Conservation (phyloP, 2,888 invertebrate species). For the Amiota mariae region DNA sequence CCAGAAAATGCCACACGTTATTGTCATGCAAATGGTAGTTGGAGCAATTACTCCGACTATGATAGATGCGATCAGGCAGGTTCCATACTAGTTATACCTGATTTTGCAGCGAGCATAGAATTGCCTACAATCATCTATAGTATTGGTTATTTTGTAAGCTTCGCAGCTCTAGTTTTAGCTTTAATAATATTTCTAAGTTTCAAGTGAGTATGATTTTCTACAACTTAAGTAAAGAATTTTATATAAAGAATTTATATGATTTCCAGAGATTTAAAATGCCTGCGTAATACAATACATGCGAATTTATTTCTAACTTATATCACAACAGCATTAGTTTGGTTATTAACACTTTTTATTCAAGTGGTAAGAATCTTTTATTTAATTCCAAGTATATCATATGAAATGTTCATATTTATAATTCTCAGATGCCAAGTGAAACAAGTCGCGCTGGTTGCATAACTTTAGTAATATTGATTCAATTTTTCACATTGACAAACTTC, state of each 20-base stretch:
- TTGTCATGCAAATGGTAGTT: constrained; percentile 84
- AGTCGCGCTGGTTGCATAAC: constrained; percentile 77
- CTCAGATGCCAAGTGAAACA: constrained; percentile 77
- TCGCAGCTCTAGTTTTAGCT: constrained; percentile 86
- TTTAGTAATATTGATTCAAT: constrained; percentile 87
- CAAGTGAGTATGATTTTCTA: constrained; percentile 80
- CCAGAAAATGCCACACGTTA: constrained; percentile 75
- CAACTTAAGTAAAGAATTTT: background rate
- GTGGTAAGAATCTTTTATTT: constrained; percentile 73
- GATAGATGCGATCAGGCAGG: constrained; percentile 78
- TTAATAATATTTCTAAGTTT: constrained; percentile 90
- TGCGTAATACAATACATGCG: constrained; percentile 93
- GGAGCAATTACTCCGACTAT: constrained; percentile 87
- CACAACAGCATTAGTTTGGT: constrained; percentile 90
- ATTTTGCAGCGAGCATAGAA: constrained; percentile 73
- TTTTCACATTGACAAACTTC: constrained; percentile 94
- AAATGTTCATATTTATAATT: background rate
- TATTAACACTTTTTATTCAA: constrained; percentile 85
- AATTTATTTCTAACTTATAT: constrained; percentile 92
- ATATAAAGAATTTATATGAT: background rate
- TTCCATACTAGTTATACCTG: constrained; percentile 76
- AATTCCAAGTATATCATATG: no score
- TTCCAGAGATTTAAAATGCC: constrained; percentile 88
- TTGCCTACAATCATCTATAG: constrained; percentile 86
- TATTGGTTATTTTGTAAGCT: constrained; percentile 87